Evolutionary conservation across 2,113 vertebrate species (phyloP), one percentile per base, ranked within the genome.

Genomic region (Corythornis cristatus): DNA sequence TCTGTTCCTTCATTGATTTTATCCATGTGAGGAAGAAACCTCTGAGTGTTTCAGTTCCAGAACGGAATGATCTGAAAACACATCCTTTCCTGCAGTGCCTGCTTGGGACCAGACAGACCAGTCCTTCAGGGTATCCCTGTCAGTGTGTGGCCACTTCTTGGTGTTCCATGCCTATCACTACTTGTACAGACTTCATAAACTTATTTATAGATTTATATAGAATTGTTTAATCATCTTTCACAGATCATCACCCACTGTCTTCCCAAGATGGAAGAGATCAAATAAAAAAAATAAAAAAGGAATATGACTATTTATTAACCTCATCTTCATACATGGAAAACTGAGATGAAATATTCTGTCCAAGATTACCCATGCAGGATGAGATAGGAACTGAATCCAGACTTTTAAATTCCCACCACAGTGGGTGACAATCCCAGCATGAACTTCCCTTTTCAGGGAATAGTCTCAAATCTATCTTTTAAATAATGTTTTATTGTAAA

Each of bases 81-180:
- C 2, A 0, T 62, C 31, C 18, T 56, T 5, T 70, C 45, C 45
- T 74, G 50, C 16, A 21, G 14, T 3, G 2, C 37, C 42, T 78
- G 37, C 51, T 25, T 54, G 65, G 33, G 46, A 78, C 12, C 20
- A 42, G 29, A 23, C 1, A 57, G 33, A 60, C 4, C 26, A 43
- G 29, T 58, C 31, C 65, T 48, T n/a, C 57, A 16, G 21, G 54
- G 42, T 54, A 12, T 5, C 33, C 11, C 33, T 6, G 7, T 6
- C 65, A 11, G 12, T 0, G 0, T 10, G 2, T 31, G 37, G 33
- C 28, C 23, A 11, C 31, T 56, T n/a, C 37, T 46, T 5, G 0
- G 0, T 8, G 7, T 48, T 87, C 57, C 58, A 74, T 22, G 33
- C 23, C 70, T 72, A 62, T 23, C 75, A 43, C 28, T 42, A 12